Percentiles rank a stretch among this genome's conserved stretches.
Conservation (phyloP, 2,888 invertebrate genomes). For the Caenorhabditis uteleia region DNA sequence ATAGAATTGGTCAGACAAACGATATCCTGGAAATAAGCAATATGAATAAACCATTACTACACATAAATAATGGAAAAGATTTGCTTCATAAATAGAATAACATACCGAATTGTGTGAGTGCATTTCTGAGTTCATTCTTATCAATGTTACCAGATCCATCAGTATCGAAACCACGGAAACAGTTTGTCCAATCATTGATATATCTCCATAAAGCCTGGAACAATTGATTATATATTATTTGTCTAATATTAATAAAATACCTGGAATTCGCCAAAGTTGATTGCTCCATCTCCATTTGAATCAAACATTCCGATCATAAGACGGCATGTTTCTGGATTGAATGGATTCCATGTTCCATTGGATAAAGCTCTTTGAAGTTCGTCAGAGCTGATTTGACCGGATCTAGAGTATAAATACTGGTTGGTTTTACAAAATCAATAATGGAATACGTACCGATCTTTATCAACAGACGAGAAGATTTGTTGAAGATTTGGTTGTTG, state of each 20-base stretch:
- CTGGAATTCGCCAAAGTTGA: conserved; percentile 92
- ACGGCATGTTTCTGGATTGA: conserved; percentile 94
- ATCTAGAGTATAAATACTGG: conserved; percentile 38
- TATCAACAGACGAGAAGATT: conserved; percentile 48
- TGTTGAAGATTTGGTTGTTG: conserved; percentile 42
- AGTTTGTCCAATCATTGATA: conserved; percentile 95
- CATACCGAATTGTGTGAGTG: conserved; percentile 81
- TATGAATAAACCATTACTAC: background rate
- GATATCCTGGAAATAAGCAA: conserved; percentile 74
- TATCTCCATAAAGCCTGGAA: conserved; percentile 87
- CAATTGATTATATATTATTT: background rate
- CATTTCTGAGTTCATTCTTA: conserved; percentile 85
- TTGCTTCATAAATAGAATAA: background rate
- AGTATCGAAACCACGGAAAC: conserved; percentile 89
- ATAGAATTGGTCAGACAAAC: conserved; percentile 82
- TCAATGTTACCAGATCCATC: conserved; percentile 90
- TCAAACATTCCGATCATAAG: conserved; percentile 99
- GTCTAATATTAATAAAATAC: conserved; percentile 14
- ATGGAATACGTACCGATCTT: conserved; percentile 34
- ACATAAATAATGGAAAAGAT: background rate
- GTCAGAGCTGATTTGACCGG: conserved; percentile 58
- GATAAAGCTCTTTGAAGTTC: conserved; percentile 79
- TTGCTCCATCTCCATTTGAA: conserved; percentile 84
- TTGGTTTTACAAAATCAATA: background rate
- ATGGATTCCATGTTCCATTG: conserved; percentile 94